Evolutionary conservation across 2,888 invertebrate genomes (phyloP).

Genomic region (Cybosia mesomella): DNA sequence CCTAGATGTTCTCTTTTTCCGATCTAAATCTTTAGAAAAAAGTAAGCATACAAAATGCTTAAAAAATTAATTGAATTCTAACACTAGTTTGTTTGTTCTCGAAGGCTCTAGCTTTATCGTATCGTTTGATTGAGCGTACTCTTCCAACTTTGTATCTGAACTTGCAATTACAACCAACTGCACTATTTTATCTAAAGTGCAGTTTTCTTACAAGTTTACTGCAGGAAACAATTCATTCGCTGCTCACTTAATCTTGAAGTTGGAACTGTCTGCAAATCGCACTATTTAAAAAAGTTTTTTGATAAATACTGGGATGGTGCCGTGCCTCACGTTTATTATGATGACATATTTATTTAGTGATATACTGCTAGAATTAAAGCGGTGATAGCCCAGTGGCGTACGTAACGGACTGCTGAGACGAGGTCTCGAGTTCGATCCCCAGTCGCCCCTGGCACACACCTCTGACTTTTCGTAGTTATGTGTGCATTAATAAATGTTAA

Average conservation of each 20-base stretch:
- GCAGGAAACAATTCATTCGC: constrained; percentile 60
- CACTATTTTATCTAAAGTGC: constrained; percentile 57
- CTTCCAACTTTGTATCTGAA: constrained; percentile 47
- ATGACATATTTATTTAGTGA: neutral
- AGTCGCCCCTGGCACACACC: no score
- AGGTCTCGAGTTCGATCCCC: no score
- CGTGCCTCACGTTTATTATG: neutral
- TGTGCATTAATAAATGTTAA: no score
- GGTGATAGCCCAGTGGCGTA: no score
- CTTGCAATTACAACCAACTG: constrained; percentile 56
- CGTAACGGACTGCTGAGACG: no score
- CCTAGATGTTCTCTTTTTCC: no score
- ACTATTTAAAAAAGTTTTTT: constrained; percentile 65
- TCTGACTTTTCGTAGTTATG: no score
- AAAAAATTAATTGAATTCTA: constrained; percentile 11
- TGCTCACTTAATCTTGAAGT: constrained; percentile 63
- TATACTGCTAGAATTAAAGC: neutral
- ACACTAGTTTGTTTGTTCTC: constrained; percentile 10
- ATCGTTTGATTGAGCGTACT: constrained; percentile 41
- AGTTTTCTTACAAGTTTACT: constrained; percentile 61
- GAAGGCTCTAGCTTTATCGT: constrained; percentile 12
- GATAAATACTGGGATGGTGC: constrained; percentile 60
- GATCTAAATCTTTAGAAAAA: no score
- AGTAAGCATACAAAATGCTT: no score
- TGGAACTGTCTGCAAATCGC: constrained; percentile 54